Evolutionary conservation across 2,888 invertebrate species (phyloP).

Genomic region (Clanis bilineata): DNA sequence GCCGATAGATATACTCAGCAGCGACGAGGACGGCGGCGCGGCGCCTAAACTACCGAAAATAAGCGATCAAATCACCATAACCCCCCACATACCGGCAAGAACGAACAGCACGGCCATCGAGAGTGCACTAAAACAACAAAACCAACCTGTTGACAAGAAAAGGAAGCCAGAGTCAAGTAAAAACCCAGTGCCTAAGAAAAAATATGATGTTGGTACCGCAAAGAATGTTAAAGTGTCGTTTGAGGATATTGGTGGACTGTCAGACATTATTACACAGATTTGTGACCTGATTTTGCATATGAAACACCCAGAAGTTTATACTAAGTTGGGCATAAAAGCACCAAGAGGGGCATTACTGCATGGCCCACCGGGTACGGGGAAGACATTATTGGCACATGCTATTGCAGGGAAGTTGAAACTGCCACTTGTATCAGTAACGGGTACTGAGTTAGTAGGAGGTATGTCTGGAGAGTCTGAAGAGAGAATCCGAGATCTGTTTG

Average conservation of each 20-base stretch:
- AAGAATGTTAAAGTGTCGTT: constrained; percentile 82
- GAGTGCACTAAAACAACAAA: constrained; percentile 48
- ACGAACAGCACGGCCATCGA: constrained; percentile 56
- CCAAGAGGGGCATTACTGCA: constrained; percentile 96
- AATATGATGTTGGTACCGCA: constrained; percentile 56
- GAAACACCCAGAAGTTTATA: constrained; percentile 94
- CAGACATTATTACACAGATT: constrained; percentile 85
- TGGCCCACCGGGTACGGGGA: constrained; percentile 98
- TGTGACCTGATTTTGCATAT: constrained; percentile 92
- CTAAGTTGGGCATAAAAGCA: constrained; percentile 91
- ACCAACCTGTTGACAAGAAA: constrained; percentile 60
- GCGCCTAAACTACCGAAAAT: constrained; percentile 76
- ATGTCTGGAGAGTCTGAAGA: constrained; percentile 98
- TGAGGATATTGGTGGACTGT: constrained; percentile 91
- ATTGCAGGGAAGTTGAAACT: constrained; percentile 93
- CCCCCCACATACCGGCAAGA: constrained; percentile 65
- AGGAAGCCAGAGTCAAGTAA: constrained; percentile 60
- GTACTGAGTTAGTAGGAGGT: constrained; percentile 96
- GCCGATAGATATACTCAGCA: constrained; percentile 73
- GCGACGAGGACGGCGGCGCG: constrained; percentile 67
- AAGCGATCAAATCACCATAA: constrained; percentile 75
- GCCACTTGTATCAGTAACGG: constrained; percentile 92
- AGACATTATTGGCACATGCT: constrained; percentile 90
- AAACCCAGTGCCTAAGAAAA: constrained; percentile 54
- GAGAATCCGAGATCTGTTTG: constrained; percentile 94